A percentile compares a stretch with the other conserved stretches of the same genome.
Evolutionary conservation across 2,113 vertebrate species (phyloP).

Genomic region (Pteronura brasiliensis): DNA sequence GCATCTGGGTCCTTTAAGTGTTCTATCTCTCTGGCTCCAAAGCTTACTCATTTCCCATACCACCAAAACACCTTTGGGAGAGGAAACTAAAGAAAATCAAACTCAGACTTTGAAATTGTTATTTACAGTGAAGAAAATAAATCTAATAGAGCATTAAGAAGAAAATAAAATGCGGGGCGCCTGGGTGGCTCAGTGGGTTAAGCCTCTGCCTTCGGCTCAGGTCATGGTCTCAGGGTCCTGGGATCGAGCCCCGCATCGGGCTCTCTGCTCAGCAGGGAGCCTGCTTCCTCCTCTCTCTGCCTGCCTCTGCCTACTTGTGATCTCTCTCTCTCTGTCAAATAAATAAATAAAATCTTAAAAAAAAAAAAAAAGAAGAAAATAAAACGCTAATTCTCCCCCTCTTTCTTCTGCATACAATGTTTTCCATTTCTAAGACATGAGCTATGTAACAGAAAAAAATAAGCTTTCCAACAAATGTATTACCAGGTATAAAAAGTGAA

Average conservation of each 20-base stretch:
- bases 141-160: neutral
- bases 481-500: neutral
- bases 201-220: too few relatives aligned
- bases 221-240: too few relatives aligned
- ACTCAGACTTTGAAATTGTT: neutral
- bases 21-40: neutral
- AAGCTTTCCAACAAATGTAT: neutral
- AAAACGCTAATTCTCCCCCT: neutral
- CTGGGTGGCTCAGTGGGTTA: too few relatives aligned
- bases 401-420: neutral
- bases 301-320: too few relatives aligned
- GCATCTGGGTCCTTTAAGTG: neutral
- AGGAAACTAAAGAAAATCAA: neutral
- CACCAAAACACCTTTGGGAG: neutral
- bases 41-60: neutral
- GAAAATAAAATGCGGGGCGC: neutral
- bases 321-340: too few relatives aligned
- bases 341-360: too few relatives aligned
- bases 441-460: neutral
- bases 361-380: constrained; percentile 25
- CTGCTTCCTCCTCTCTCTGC: too few relatives aligned
- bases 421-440: neutral
- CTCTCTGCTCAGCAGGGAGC: too few relatives aligned
- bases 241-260: too few relatives aligned
- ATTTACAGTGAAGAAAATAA: neutral